These are phyloP conservation scores for Peromyscus nudipes DNA, from an alignment of 2,797 vertebrate species.

Conservation along the genomic window DNA sequence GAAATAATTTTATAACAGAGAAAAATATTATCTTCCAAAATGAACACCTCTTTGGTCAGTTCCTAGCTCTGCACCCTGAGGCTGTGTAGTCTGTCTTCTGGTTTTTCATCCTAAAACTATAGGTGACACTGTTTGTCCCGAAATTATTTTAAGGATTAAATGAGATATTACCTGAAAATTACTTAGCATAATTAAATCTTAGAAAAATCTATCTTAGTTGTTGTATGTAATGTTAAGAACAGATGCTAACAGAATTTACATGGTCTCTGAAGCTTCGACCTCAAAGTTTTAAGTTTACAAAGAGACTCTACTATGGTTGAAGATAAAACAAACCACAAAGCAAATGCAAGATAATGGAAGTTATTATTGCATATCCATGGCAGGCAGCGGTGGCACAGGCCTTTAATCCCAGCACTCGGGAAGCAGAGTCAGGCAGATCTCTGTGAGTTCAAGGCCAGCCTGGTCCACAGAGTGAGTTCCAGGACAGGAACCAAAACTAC, in stretches of 20 bases:
- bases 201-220: not conserved
- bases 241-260: constrained; percentile 54
- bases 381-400: too few species aligned
- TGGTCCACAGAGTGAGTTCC: too few species aligned
- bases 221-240: not conserved
- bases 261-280: constrained; percentile 22
- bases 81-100: constrained; percentile 7
- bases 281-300: not conserved
- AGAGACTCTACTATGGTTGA: not conserved
- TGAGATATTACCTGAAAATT: constrained; percentile 37
- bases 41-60: constrained; percentile 35
- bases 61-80: not conserved
- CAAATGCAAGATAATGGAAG: not conserved
- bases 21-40: constrained; percentile 23
- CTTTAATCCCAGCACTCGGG: too few species aligned
- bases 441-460: too few species aligned
- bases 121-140: constrained; percentile 37
- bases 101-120: constrained; percentile 51
- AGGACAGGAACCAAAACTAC: too few species aligned
- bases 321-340: constrained; percentile 21
- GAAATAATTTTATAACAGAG: constrained; percentile 49
- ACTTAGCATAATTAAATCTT: constrained; percentile 27
- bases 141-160: constrained; percentile 49
- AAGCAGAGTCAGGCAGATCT: too few species aligned
- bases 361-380: not conserved